These are phyloP conservation scores for Phrynosoma platyrhinos DNA, from an alignment of 2,113 vertebrate species.

Conservation along the genomic window DNA sequence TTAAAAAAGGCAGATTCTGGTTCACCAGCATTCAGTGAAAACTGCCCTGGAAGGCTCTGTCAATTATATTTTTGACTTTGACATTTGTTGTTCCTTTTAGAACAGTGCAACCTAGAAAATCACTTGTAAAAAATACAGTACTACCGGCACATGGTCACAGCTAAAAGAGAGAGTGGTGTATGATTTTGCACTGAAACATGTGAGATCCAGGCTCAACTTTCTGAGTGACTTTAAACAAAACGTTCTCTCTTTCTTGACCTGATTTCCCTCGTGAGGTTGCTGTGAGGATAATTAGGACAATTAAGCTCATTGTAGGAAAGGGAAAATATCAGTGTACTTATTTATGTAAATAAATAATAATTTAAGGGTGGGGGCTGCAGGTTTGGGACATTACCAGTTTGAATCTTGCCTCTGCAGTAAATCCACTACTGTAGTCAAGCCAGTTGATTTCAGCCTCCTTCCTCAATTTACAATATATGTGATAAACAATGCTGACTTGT, in stretches of 20 bases:
- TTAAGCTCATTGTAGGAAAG: too few relatives aligned
- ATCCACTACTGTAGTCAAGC: background rate
- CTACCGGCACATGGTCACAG: background rate
- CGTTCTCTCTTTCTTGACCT: too few relatives aligned
- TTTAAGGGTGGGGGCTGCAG: too few relatives aligned
- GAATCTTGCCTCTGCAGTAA: background rate
- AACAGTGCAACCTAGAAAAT: background rate
- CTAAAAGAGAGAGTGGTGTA: too few relatives aligned
- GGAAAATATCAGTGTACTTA: too few relatives aligned
- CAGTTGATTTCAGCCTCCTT: background rate
- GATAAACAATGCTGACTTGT: background rate
- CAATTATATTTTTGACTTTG: slow-evolving; percentile 2
- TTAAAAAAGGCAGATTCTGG: slow-evolving; percentile 10
- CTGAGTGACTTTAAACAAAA: too few relatives aligned
- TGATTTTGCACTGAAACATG: too few relatives aligned
- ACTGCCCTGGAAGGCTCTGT: slow-evolving; percentile 3
- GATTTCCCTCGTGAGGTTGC: too few relatives aligned
- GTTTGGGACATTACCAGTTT: background rate
- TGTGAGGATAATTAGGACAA: too few relatives aligned
- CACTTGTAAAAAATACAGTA: background rate
- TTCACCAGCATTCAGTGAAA: slow-evolving; percentile 5
- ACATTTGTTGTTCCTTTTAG: background rate
- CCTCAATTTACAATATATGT: background rate
- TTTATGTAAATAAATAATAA: too few relatives aligned
- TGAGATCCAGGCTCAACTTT: too few relatives aligned